Evolutionary conservation across 2,113 vertebrate species (phyloP), one percentile per base, ranked within the genome.

Genomic region (Mastomys natalensis): DNA sequence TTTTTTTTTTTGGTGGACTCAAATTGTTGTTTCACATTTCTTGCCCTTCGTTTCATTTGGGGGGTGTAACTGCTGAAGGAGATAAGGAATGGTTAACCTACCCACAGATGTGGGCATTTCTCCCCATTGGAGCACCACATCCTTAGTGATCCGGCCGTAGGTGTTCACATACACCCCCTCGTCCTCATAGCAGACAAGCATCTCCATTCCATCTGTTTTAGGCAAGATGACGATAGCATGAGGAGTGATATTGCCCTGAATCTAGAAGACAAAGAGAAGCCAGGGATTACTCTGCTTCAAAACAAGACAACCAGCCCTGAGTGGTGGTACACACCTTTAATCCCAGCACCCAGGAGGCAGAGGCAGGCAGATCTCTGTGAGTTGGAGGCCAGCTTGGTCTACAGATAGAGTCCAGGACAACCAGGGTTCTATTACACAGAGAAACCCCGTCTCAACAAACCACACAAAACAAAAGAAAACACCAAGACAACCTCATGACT

Each of bases 101-200:
- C 99, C 99, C 98, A 99, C 99, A 22, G 99, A 99, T 90, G 99
- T 99, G 98, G 99, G 99, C 99, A 99, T 99, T 99, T 99, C 99
- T 98, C 99, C 99, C 99, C 99, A 99, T 98, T 99, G 99, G 95
- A 99, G 99, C 99, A 99, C 99, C 99, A 99, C 99, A 96, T 99
- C 99, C 98, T 99, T 99, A 97, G 99, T 99, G 98, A 99, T 99
- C 97, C 99, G 99, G 94, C 99, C 99, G 5, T 99, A 99, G 96
- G 99, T 99, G 99, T 99, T 99, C 88, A 99, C 99, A 31, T 99
- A 99, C 74, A 99, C 99, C 34, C 99, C 99, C 96, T 99, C 99
- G 93, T 99, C 99, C 99, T 99, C 99, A 96, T 99, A 99, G 98
- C 99, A 99, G 98, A 99, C 99, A 87, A 99, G 99, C 99, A 99